Conservation (phyloP, 1,140 invertebrate species). For the Dendroctonus valens region DNA sequence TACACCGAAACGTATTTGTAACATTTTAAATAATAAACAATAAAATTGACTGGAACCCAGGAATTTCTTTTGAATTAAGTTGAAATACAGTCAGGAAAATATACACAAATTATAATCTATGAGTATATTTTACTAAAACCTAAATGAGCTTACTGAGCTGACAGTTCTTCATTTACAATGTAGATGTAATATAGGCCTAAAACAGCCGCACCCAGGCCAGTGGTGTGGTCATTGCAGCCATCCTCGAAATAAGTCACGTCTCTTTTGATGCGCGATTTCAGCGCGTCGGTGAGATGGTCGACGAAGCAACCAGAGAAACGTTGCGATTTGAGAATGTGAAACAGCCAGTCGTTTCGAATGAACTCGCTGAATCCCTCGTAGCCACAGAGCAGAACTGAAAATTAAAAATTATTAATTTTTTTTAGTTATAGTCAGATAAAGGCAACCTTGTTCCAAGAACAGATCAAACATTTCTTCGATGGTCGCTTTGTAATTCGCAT, state of each 20-base stretch:
- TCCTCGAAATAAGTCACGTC: constrained; percentile 36
- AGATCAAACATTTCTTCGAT: constrained; percentile 39
- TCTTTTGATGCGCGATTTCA: constrained; percentile 30
- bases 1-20: too few species aligned
- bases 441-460: constrained; percentile 42
- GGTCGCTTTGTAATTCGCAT: constrained; percentile 15
- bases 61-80: too few species aligned
- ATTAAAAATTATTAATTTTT: background rate
- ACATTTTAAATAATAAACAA: too few species aligned
- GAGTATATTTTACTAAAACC: too few species aligned
- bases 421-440: background rate
- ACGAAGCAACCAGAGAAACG: constrained; percentile 39
- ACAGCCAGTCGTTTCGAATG: constrained; percentile 36
- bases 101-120: too few species aligned
- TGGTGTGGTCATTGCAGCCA: constrained; percentile 44
- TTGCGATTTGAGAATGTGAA: constrained; percentile 38
- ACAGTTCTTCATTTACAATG: constrained; percentile 15
- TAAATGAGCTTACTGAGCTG: too few species aligned
- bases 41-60: too few species aligned
- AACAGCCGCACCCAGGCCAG: constrained; percentile 41
- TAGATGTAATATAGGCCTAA: constrained; percentile 37
- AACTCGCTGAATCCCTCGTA: constrained; percentile 42
- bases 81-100: too few species aligned
- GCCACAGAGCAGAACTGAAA: constrained; percentile 42
- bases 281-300: constrained; percentile 14